These are phyloP conservation scores for Montifringilla adamsi DNA, from an alignment of 2,113 vertebrate genomes.

Conservation along the genomic window DNA sequence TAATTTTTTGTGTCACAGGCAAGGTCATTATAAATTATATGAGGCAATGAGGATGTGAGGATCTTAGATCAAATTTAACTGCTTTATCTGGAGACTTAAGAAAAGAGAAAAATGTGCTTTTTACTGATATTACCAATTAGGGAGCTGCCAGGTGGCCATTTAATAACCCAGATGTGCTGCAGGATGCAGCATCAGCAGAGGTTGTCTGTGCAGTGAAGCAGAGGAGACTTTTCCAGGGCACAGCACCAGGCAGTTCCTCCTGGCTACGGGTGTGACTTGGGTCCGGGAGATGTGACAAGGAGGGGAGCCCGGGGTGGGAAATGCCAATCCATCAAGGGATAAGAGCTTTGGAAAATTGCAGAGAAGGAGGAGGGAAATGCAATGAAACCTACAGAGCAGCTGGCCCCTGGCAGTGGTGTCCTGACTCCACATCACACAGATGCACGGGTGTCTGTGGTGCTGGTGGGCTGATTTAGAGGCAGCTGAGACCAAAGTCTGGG, in stretches of 20 bases:
- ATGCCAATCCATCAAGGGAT: neutral
- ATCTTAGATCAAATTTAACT: conserved; percentile 26
- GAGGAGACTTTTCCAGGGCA: neutral
- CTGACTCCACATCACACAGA: neutral
- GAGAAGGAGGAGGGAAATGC: neutral
- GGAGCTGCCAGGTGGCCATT: conserved; percentile 11
- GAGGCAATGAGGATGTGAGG: neutral
- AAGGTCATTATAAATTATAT: neutral
- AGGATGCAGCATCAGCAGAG: conserved; percentile 4
- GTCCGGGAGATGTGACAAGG: neutral
- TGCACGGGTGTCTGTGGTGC: neutral
- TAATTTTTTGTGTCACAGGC: neutral
- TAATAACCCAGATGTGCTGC: neutral
- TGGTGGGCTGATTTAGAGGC: neutral
- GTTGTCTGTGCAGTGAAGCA: neutral
- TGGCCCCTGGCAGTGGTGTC: neutral
- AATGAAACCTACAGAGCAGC: neutral
- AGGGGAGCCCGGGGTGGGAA: neutral
- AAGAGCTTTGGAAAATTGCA: neutral
- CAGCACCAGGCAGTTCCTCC: rapidly evolving
- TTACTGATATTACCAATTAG: conserved; percentile 22
- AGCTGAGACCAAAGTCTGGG: neutral
- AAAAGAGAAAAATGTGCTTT: conserved; percentile 19
- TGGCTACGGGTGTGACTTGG: rapidly evolving
- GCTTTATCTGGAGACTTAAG: neutral